These are phyloP conservation scores for Oligia fasciuncula DNA, from an alignment of 2,888 invertebrate species.

Conservation along the genomic window DNA sequence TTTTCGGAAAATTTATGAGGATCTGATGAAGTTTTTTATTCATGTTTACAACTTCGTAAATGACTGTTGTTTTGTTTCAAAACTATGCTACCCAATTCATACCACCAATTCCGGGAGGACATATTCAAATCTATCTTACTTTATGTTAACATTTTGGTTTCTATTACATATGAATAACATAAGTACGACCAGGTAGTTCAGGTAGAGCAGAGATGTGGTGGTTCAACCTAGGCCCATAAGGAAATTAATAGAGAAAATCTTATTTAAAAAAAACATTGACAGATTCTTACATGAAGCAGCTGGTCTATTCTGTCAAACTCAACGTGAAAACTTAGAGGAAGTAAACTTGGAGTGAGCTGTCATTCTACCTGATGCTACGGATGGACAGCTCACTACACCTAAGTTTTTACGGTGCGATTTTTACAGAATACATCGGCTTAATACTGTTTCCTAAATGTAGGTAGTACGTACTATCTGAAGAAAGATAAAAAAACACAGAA, in stretches of 20 bases:
- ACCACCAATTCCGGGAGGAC: neutral
- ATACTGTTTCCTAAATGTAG: neutral
- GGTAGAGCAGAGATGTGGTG: neutral
- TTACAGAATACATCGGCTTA: too few relatives aligned
- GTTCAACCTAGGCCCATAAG: neutral
- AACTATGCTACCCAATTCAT: neutral
- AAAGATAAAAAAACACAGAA: neutral
- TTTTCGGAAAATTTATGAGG: conserved; percentile 3
- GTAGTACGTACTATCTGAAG: neutral
- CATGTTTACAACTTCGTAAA: neutral
- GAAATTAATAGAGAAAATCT: too few relatives aligned
- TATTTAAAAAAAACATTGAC: neutral
- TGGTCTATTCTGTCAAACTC: too few relatives aligned
- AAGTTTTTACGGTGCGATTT: too few relatives aligned
- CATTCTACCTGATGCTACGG: too few relatives aligned
- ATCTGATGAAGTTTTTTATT: conserved; percentile 1
- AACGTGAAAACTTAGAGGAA: too few relatives aligned
- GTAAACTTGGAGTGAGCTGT: too few relatives aligned
- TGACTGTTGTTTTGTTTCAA: neutral
- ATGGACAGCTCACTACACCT: too few relatives aligned
- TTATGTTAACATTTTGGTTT: neutral
- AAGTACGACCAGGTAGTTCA: neutral
- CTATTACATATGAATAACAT: neutral
- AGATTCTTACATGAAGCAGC: neutral
- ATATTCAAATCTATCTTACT: neutral